phyloP scores from a whole-genome alignment of 2,797 vertebrate species.

The Semotilus atromaculatus region DNA sequence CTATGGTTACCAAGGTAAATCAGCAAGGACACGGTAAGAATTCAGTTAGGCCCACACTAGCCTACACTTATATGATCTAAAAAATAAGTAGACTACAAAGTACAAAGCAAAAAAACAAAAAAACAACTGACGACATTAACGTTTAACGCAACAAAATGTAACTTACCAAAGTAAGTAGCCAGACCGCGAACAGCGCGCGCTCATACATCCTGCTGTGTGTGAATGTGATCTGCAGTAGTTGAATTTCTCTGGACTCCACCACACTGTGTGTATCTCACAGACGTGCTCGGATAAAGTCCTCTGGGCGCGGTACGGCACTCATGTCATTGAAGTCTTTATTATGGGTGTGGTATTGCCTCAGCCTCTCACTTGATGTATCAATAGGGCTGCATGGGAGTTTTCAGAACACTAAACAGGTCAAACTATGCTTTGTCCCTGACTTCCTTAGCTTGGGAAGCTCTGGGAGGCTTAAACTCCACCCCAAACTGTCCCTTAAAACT shows the following conservation, averaged over 20 bases:
- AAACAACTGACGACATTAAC: neutral
- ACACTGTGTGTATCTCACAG: constrained; percentile 2
- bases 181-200: constrained; percentile 3
- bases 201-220: constrained; percentile 42
- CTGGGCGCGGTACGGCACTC: constrained; percentile 30
- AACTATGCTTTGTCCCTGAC: neutral
- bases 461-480: constrained; percentile 33
- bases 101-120: too few species aligned
- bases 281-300: constrained; percentile 42
- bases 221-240: neutral
- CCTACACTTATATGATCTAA: neutral
- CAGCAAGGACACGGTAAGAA: neutral
- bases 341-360: constrained; percentile 40
- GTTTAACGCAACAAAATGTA: neutral
- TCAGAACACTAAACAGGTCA: neutral
- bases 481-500: constrained; percentile 11
- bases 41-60: neutral
- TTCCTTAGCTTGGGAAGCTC: constrained; percentile 25
- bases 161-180: constrained; percentile 54
- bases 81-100: neutral
- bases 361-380: neutral
- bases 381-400: neutral
- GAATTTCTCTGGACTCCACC: neutral
- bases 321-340: constrained; percentile 3
- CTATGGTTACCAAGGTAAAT: neutral